phyloP scores from a whole-genome alignment of 1,140 invertebrate species.

The Adoxophyes honmai region DNA sequence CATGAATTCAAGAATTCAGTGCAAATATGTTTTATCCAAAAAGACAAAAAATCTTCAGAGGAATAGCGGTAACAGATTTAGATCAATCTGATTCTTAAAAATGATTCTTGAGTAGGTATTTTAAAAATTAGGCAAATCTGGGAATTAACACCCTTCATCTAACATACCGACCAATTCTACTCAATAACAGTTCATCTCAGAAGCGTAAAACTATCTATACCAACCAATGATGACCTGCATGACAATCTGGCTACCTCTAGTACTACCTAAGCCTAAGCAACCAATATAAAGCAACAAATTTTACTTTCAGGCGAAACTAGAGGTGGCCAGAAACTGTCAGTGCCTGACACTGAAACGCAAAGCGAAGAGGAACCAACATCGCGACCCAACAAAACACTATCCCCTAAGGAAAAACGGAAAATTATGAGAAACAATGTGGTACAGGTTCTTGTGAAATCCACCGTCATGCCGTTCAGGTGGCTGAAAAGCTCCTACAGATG shows the following conservation, averaged over 20 bases:
- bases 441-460: slow-evolving; percentile 53
- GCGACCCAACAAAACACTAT: slow-evolving; percentile 16
- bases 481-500: slow-evolving; percentile 62
- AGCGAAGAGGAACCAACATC: neutral
- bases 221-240: slow-evolving; percentile 23
- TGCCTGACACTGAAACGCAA: neutral
- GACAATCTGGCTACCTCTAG: slow-evolving; percentile 36
- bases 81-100: too few relatives aligned
- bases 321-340: slow-evolving; percentile 34
- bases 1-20: too few relatives aligned
- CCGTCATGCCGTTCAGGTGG: slow-evolving; percentile 65
- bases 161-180: too few relatives aligned
- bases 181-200: too few relatives aligned
- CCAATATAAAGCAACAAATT: slow-evolving; percentile 33
- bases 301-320: slow-evolving; percentile 63
- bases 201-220: too few relatives aligned
- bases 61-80: too few relatives aligned
- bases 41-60: too few relatives aligned
- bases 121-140: too few relatives aligned
- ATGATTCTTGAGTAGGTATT: too few relatives aligned
- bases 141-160: too few relatives aligned
- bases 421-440: slow-evolving; percentile 56
- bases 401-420: slow-evolving; percentile 47
- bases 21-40: too few relatives aligned
- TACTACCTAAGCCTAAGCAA: slow-evolving; percentile 9